Evolutionary conservation across 1,140 invertebrate species (phyloP), one percentile per base, ranked within the genome.

Genomic region (Agrilus planipennis): DNA sequence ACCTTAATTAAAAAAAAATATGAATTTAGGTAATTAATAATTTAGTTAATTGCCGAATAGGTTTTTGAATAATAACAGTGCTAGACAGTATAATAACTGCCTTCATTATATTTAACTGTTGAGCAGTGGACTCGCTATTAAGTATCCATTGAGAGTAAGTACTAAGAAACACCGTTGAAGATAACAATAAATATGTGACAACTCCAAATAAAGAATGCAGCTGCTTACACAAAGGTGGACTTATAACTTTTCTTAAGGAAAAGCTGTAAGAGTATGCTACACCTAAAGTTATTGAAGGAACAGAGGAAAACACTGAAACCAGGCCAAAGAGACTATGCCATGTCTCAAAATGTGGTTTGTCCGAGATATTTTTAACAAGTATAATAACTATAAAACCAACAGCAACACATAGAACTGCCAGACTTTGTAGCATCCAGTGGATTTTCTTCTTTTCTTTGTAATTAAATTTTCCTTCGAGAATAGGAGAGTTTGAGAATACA

Each of bases 181-280:
- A 20, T 29, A 34, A 34, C 2, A 25, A 14, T 15, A 29, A 12
- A 6, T 36, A 18, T 10, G 41, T 37, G 0, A 22, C 34, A 11
- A 42, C 18, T 9, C 41, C 41, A 28, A 23, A 15, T 21, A 42
- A 35, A n/a, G 20, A 17, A 37, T 42, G 41, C 6, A 42, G 20
- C 4, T 29, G 25, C 16, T 42, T 42, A 15, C 34, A 36, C 6
- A 35, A 29, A 30, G 20, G 27, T 11, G 41, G 41, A 15, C 27
- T 29, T n/a, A 42, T 30, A 16, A 17, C 20, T n/a, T 14, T 37
- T 28, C 32, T 36, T 6, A 42, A 22, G 21, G 20, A 14, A n/a
- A 29, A 32, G 21, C 18, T 16, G 15, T 30, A 42, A 10, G 37
- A 18, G 17, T 25, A 16, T 15, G 25, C 12, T 18, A 42, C 16